These are phyloP conservation scores for Dynastes hyllus DNA, from an alignment of 2,888 invertebrate genomes.

Conservation along the genomic window DNA sequence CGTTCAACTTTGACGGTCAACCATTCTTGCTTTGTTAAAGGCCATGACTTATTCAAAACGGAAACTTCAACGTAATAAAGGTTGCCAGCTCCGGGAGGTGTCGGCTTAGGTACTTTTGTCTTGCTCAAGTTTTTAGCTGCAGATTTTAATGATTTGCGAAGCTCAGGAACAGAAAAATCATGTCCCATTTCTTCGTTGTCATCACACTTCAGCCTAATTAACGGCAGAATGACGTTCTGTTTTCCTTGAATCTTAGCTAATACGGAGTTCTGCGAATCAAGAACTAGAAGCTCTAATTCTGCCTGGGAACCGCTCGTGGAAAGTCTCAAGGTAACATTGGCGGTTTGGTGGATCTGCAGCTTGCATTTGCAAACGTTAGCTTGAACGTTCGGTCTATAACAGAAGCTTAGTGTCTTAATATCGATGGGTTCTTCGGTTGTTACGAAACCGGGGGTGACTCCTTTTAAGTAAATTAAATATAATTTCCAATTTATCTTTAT, in stretches of 20 bases:
- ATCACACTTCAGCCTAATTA: constrained; percentile 51
- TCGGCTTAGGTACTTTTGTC: not conserved
- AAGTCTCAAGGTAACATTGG: constrained; percentile 57
- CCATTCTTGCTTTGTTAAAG: constrained; percentile 69
- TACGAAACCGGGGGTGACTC: constrained; percentile 28
- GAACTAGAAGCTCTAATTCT: constrained; percentile 55
- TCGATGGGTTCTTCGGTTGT: constrained; percentile 36
- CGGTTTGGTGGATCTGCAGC: constrained; percentile 55
- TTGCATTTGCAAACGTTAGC: constrained; percentile 56
- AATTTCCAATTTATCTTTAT: constrained; percentile 61
- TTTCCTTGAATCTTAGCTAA: constrained; percentile 55
- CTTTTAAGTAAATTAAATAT: constrained; percentile 57
- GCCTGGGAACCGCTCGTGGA: constrained; percentile 54
- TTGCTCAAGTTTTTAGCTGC: not conserved
- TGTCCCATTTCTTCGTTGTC: not conserved
- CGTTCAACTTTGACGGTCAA: constrained; percentile 61
- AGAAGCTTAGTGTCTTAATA: constrained; percentile 22
- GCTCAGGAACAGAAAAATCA: constrained; percentile 6
- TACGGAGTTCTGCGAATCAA: constrained; percentile 53
- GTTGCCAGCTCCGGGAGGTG: constrained; percentile 46
- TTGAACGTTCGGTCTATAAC: constrained; percentile 58
- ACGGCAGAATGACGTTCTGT: constrained; percentile 56
- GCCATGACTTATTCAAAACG: constrained; percentile 69
- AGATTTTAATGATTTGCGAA: constrained; percentile 7
- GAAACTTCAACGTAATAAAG: constrained; percentile 53